Base-by-base conservation (phyloP, 2,888 invertebrate genomes). In the Steinernema scapterisci region DNA sequence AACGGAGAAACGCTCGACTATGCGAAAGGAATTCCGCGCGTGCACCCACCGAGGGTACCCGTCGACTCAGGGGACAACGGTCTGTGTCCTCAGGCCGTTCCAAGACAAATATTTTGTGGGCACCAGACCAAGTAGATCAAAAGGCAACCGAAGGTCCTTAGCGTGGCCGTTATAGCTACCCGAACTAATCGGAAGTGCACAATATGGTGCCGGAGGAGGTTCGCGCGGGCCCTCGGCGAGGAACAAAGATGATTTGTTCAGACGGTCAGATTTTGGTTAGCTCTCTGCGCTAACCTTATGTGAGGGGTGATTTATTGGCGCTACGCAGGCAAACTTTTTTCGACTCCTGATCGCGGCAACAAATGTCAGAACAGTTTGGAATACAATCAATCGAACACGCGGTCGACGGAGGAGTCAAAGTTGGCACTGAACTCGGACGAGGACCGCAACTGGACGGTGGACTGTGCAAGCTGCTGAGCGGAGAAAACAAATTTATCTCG, bases 281-380 rank as follows among this genome's bases (percentile, higher is more conserved):
- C 25, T 31, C 63, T 31, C 31, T 63, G 5, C 16, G 63, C 63
- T 63, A 63, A 63, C 63, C 63, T 63, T 63, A 63, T 63, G 63
- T 27, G 63, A 9, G 27, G 27, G 31, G 63, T 63, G 63, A 63
- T 63, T 63, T 63, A 63, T 63, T 63, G 31, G 27, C 31, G 9
- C 31, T 27, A 31, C 63, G 31, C 38, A 31, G 63, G 16, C 63
- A 31, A 63, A 21, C 16, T 63, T 63, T 63, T 63, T 27, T 25
- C 21, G 31, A 25, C 27, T 63, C 25, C 23, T 27, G 31, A 2
- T 25, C 9, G 27, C 63, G 31, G 63, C 63, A 63, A 63, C 63
- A 63, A 63, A 63, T 63, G 63, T 63, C 63, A 25, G 48, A 13
- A 48, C 48, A 9, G 38, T 38, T 38, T 38, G 38, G 48, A 48